A percentile compares a stretch with the other conserved stretches of the same genome.
phyloP scores from a whole-genome alignment of 2,113 vertebrate genomes.

The Protobothrops mucrosquamatus region DNA sequence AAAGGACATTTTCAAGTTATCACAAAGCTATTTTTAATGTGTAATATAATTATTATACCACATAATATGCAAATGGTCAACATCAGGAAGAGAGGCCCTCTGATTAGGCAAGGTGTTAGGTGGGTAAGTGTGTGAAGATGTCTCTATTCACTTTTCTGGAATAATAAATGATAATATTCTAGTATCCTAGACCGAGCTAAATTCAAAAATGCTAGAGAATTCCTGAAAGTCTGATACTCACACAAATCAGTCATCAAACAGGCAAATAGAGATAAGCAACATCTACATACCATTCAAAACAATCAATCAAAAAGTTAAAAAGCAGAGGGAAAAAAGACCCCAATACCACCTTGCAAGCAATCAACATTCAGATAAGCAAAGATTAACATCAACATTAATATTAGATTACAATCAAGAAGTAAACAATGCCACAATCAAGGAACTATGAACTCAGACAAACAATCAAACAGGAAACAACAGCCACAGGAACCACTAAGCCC shows the following conservation, averaged over 20 bases:
- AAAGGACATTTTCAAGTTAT: not conserved
- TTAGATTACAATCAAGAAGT: not conserved
- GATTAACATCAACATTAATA: not conserved
- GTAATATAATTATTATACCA: not conserved
- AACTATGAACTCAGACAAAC: not conserved
- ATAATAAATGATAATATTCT: not conserved
- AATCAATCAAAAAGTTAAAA: not conserved
- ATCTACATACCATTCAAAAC: not conserved
- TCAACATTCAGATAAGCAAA: not conserved
- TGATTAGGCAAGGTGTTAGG: not conserved
- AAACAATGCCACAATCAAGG: not conserved
- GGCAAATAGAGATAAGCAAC: not conserved
- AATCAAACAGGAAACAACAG: not conserved
- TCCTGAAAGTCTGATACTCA: not conserved
- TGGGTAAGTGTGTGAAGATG: not conserved
- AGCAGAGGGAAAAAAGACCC: not conserved
- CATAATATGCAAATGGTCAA: not conserved
- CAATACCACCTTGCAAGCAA: not conserved
- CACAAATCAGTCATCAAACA: not conserved
- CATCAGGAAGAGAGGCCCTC: not conserved
- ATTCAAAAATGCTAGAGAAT: not conserved
- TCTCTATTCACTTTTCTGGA: not conserved
- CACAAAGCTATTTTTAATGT: not conserved
- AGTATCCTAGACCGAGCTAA: not conserved
- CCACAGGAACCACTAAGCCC: not conserved